These are phyloP conservation scores for Lepidostoma basale DNA, from an alignment of 1,140 invertebrate genomes.

Conservation along the genomic window DNA sequence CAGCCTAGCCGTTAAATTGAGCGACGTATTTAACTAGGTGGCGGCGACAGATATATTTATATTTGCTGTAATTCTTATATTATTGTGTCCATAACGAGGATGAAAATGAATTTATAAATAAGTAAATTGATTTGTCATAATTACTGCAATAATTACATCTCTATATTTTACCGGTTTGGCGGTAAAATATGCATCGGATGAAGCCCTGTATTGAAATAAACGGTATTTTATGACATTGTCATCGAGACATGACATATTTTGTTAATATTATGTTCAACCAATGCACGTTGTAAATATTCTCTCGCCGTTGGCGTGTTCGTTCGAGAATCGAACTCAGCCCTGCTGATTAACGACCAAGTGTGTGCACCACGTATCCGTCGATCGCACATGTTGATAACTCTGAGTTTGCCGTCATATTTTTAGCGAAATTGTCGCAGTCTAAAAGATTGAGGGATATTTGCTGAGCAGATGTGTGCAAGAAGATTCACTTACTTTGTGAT, in stretches of 20 bases:
- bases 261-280: conserved; percentile 38
- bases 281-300: conserved; percentile 13
- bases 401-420: background rate
- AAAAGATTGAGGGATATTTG: background rate
- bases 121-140: background rate
- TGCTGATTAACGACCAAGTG: background rate
- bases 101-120: too few species aligned
- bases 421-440: background rate
- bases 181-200: background rate
- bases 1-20: too few species aligned
- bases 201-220: conserved; percentile 11
- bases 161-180: background rate
- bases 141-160: background rate
- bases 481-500: too few species aligned
- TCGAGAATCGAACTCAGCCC: background rate
- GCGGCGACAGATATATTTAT: too few species aligned
- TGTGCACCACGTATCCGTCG: background rate
- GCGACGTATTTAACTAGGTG: too few species aligned
- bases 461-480: too few species aligned
- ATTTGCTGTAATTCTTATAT: too few species aligned
- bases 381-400: background rate
- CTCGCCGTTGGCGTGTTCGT: background rate
- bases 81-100: too few species aligned
- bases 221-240: conserved; percentile 43
- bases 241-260: conserved; percentile 40